A percentile compares a stretch with the other conserved stretches of the same genome.
Conservation (phyloP, 2,888 invertebrate genomes). For the Falcaria lacertinaria region DNA sequence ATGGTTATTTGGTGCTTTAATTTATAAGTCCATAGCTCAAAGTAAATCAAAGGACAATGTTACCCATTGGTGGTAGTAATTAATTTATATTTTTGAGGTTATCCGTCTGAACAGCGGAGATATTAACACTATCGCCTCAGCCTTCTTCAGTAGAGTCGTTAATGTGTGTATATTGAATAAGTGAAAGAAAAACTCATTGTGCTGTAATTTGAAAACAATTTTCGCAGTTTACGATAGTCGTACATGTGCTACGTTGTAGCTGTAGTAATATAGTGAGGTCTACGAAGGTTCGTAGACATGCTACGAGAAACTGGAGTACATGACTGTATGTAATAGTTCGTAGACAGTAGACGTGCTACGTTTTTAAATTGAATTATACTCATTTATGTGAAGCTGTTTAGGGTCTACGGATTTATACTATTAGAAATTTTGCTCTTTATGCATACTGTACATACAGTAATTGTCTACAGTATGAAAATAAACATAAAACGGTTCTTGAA, state of each 20-base stretch:
- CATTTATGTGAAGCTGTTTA: no score
- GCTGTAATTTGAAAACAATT: slow-evolving; percentile 4
- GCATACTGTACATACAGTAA: no score
- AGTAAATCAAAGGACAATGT: neutral
- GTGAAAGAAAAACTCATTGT: slow-evolving; percentile 20
- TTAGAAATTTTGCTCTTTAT: no score
- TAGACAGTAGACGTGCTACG: neutral
- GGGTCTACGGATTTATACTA: no score
- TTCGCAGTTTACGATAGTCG: neutral
- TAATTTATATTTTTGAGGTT: slow-evolving; percentile 23
- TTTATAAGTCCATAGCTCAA: neutral
- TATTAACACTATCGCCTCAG: slow-evolving; percentile 22
- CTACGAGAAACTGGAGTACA: neutral
- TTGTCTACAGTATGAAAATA: no score
- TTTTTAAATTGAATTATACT: no score
- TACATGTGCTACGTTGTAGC: neutral
- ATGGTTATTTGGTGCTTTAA: no score
- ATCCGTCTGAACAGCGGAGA: slow-evolving; percentile 15
- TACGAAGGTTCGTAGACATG: neutral
- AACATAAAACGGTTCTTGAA: no score
- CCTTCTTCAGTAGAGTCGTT: slow-evolving; percentile 20
- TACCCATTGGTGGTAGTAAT: neutral
- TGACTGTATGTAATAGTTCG: neutral
- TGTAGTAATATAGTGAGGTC: neutral
- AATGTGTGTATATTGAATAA: slow-evolving; percentile 26